Evolutionary conservation across 2,113 vertebrate species (phyloP), one percentile per base, ranked within the genome.

Genomic region (Zingel zingel): DNA sequence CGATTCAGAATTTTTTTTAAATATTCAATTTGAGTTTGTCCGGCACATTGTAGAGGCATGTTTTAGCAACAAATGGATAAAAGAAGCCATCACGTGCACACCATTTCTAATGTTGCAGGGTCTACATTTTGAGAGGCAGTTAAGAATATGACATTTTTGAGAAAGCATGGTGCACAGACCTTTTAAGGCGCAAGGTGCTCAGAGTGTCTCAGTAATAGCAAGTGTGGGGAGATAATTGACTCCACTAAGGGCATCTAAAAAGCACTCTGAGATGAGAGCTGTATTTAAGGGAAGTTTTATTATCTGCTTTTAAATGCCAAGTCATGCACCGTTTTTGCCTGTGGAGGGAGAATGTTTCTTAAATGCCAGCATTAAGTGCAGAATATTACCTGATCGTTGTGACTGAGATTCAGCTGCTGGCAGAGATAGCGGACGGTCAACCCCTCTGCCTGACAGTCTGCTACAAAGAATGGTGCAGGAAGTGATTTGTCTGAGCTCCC

Each of bases 331-430:
- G 16, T 63, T 86, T 89, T 88, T 90, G 82, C 89, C 89, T 84
- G 83, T 78, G 77, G 89, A 79, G 89, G 89, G 70, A 50, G 77
- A 69, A 82, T 82, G 88, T 68, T 93, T 94, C 89, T 91, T 89
- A 95, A 95, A 96, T 95, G 94, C 92, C 94, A 96, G 86, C 89
- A 86, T 93, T 94, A 94, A 95, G 93, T 93, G 91, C 87, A 91
- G 85, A 92, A 88, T 87, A 86, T 88, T 85, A 91, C 88, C 89
- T 91, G 91, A 93, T 91, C 81, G 23, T 39, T 83, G 79, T 16
- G 54, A 78, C 65, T 45, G 50, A 89, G 86, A 86, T 86, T 91
- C 85, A 86, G 85, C 89, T 92, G 87, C 69, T 43, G 36, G 63
- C 82, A 57, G 75, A 91, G 90, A 92, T 88, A 88, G 80, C 68